Percentiles rank a stretch among this genome's conserved stretches.
phyloP scores from a whole-genome alignment of 2,113 vertebrate genomes.

The Oncorhynchus tshawytscha region DNA sequence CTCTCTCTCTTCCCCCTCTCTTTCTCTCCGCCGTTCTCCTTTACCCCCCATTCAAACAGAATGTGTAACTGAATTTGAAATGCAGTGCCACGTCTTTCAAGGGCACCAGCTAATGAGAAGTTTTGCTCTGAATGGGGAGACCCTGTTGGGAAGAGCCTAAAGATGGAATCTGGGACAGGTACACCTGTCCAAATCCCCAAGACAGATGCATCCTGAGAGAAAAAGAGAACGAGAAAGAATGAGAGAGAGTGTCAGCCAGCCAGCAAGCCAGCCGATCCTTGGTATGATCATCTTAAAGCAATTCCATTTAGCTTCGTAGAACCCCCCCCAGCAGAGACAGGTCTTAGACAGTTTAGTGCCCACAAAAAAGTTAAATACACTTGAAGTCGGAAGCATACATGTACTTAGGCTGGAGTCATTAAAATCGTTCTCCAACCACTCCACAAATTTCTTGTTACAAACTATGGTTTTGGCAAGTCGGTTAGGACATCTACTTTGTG shows the following conservation, averaged over 20 bases:
- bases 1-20: conserved; percentile 26
- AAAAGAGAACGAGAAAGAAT: neutral
- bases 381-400: no score
- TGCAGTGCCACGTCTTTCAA: conserved; percentile 73
- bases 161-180: conserved; percentile 53
- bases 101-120: conserved; percentile 75
- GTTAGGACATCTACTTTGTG: no score
- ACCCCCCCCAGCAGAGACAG: conserved; percentile 32
- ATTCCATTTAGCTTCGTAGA: no score
- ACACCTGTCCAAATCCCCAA: conserved; percentile 7
- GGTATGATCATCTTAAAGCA: no score
- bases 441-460: no score
- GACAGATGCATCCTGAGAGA: neutral
- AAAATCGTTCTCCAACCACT: no score
- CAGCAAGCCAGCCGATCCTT: no score
- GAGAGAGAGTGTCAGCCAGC: no score
- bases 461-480: no score
- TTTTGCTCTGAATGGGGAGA: conserved; percentile 65
- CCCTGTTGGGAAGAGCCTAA: conserved; percentile 60
- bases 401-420: no score
- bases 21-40: conserved; percentile 55
- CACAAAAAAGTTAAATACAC: no score
- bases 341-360: conserved; percentile 46
- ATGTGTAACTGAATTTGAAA: conserved; percentile 78
- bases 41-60: conserved; percentile 75